These are phyloP conservation scores for Sialia sialis DNA, from an alignment of 2,113 vertebrate species.

Conservation along the genomic window DNA sequence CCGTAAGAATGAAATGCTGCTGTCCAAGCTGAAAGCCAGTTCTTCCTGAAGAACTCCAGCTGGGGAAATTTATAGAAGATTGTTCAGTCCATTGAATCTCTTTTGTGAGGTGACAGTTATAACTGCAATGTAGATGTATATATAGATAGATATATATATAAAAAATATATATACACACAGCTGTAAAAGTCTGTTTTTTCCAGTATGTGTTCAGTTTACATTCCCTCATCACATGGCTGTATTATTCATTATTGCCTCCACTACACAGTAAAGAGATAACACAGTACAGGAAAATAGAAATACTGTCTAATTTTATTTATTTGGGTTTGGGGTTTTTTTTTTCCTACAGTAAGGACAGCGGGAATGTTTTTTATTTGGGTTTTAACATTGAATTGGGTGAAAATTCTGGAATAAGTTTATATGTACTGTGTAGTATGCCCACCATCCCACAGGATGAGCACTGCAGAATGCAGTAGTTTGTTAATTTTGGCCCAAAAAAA, in stretches of 20 bases:
- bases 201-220: slow-evolving; percentile 16
- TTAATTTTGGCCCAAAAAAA: not conserved
- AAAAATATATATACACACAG: not conserved
- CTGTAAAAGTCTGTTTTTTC: slow-evolving; percentile 8
- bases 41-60: slow-evolving; percentile 66
- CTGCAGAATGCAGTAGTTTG: not conserved
- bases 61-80: not conserved
- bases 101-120: slow-evolving; percentile 42
- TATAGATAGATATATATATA: not conserved
- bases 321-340: not conserved
- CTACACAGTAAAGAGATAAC: slow-evolving; percentile 30
- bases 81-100: slow-evolving; percentile 9
- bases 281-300: slow-evolving; percentile 13
- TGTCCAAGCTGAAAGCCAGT: slow-evolving; percentile 85
- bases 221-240: slow-evolving; percentile 25
- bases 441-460: not conserved
- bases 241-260: not conserved
- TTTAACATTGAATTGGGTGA: slow-evolving; percentile 1
- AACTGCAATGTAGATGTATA: slow-evolving; percentile 12
- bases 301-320: slow-evolving; percentile 53
- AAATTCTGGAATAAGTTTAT: not conserved
- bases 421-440: not conserved
- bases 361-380: not conserved
- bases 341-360: not conserved
- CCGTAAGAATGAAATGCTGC: slow-evolving; percentile 90